Evolutionary conservation across 2,888 invertebrate species (phyloP).

Genomic region (Elysia crispata): DNA sequence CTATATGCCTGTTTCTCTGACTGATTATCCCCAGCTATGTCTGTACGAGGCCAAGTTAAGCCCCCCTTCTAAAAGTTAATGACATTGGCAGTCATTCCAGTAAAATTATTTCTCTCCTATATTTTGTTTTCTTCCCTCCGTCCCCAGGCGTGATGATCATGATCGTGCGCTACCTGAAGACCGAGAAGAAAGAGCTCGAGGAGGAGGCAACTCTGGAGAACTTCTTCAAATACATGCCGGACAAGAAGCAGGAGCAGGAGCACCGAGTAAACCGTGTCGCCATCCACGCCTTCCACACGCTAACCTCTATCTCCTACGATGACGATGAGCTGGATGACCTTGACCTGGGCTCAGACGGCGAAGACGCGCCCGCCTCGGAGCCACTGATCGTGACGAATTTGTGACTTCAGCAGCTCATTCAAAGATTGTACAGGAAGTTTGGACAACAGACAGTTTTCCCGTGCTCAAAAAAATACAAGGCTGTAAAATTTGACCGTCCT

Average conservation of each 20-base stretch:
- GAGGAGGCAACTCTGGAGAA: conserved; percentile 68
- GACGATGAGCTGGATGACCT: conserved; percentile 55
- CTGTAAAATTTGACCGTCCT: too few relatives aligned
- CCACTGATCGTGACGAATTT: conserved; percentile 48
- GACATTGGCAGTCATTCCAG: too few relatives aligned
- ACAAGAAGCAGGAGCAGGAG: conserved; percentile 64
- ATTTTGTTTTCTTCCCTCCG: conserved; percentile 58
- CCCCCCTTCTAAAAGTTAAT: too few relatives aligned
- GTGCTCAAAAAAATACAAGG: too few relatives aligned
- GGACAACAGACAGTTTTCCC: too few relatives aligned
- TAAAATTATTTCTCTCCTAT: too few relatives aligned
- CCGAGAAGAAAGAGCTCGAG: conserved; percentile 66
- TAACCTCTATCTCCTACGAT: conserved; percentile 65
- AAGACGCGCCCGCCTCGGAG: too few relatives aligned
- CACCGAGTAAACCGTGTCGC: conserved; percentile 68
- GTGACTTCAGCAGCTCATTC: conserved; percentile 43
- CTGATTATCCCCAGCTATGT: too few relatives aligned
- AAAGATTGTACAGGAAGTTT: too few relatives aligned
- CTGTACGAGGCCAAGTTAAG: too few relatives aligned
- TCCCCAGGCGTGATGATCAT: conserved; percentile 66
- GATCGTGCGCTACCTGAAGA: conserved; percentile 69
- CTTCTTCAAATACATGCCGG: conserved; percentile 68
- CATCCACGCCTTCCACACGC: conserved; percentile 69
- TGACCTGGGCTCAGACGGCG: conserved; percentile 38
- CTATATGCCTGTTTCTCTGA: too few relatives aligned